Evolutionary conservation across 2,888 invertebrate species (phyloP).

Genomic region (Drosophila greeni): DNA sequence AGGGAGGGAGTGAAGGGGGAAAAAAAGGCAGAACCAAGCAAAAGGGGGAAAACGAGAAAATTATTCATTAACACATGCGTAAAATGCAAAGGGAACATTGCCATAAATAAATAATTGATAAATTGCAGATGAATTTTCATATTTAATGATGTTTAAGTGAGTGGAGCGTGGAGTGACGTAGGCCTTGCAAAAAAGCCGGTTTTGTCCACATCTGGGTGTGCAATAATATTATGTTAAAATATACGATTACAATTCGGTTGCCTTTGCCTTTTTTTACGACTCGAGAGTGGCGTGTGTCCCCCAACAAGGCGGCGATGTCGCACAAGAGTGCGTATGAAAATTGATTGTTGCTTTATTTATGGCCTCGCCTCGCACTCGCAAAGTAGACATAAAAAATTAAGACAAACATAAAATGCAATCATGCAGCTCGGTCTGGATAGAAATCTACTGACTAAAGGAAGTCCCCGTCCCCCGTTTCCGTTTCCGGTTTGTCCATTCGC

Average conservation of each 20-base stretch:
- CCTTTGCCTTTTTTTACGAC: constrained; percentile 57
- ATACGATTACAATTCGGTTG: constrained; percentile 65
- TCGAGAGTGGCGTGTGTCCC: constrained; percentile 31
- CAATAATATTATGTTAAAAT: constrained; percentile 73
- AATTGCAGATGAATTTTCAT: constrained; percentile 78
- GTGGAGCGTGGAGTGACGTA: constrained; percentile 20
- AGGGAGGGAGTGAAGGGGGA: no score
- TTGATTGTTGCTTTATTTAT: constrained; percentile 73
- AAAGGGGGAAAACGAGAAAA: constrained; percentile 53
- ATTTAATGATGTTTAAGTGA: constrained; percentile 74
- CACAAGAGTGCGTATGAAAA: constrained; percentile 72
- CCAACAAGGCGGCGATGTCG: constrained; percentile 36
- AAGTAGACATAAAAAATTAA: constrained; percentile 72
- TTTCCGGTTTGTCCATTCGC: constrained; percentile 60
- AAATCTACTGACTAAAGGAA: constrained; percentile 20
- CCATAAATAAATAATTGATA: constrained; percentile 78
- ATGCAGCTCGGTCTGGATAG: constrained; percentile 56
- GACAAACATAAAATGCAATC: constrained; percentile 73
- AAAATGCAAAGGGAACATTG: constrained; percentile 68
- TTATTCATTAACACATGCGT: constrained; percentile 74
- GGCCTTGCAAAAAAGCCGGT: constrained; percentile 27
- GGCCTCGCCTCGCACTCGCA: constrained; percentile 52
- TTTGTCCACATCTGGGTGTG: constrained; percentile 45
- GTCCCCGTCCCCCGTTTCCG: background rate
- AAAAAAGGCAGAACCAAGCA: background rate